phyloP scores from a whole-genome alignment of 2,888 invertebrate species.

The Rhagium mordax region DNA sequence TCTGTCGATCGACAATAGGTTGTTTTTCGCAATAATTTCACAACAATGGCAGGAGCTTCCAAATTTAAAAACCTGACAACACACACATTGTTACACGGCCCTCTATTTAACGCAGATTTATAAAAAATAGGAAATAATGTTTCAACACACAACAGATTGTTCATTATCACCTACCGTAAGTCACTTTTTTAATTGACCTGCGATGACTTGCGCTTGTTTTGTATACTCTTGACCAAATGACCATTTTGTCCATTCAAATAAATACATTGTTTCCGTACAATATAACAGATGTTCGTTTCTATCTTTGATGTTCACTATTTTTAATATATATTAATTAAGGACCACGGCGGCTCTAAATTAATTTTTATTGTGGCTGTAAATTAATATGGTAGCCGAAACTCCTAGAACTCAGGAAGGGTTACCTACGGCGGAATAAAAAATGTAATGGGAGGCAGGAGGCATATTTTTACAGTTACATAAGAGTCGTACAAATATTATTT shows the following conservation, averaged over 20 bases:
- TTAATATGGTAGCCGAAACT: not conserved
- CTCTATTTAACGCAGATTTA: constrained; percentile 23
- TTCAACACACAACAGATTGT: constrained; percentile 11
- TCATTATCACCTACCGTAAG: constrained; percentile 24
- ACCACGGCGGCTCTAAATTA: not conserved
- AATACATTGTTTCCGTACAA: constrained; percentile 15
- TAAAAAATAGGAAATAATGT: constrained; percentile 7
- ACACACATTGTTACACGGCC: constrained; percentile 20
- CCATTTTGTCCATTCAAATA: constrained; percentile 22
- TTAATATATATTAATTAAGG: constrained; percentile 5
- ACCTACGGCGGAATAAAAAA: not conserved
- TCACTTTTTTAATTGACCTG: constrained; percentile 46
- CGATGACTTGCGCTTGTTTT: constrained; percentile 46
- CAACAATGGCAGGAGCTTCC: constrained; percentile 43
- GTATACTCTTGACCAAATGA: constrained; percentile 35
- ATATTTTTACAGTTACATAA: not conserved
- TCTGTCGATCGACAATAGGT: constrained; percentile 46
- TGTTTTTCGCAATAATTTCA: constrained; percentile 53
- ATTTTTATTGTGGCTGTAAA: not conserved
- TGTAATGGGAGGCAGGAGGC: not conserved
- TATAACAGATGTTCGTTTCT: constrained; percentile 13
- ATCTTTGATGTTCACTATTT: not conserved
- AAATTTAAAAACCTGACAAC: constrained; percentile 29
- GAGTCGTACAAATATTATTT: too few species aligned
- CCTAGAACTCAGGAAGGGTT: not conserved